Conservation (phyloP, 2,113 vertebrate species). For the Corydoras sp. region DNA sequence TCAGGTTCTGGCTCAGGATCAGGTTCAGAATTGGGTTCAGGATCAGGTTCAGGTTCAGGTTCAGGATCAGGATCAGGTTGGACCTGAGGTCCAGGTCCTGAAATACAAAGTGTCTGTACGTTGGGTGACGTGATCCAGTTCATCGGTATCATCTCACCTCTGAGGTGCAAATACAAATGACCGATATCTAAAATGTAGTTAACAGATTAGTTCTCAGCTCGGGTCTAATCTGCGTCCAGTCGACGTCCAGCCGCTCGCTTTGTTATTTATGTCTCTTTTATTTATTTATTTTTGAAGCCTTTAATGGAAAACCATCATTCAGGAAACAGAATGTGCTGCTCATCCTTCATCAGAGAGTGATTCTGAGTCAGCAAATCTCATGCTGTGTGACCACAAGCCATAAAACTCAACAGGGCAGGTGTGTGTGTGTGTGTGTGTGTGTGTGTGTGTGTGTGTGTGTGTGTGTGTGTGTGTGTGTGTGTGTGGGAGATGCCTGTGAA, state of each 20-base stretch:
- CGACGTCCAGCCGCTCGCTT: not conserved
- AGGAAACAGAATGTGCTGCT: slow-evolving; percentile 1
- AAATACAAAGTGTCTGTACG: too few relatives aligned
- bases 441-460: slow-evolving; percentile 8
- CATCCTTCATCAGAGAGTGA: slow-evolving; percentile 7
- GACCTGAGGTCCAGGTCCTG: too few relatives aligned
- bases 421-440: slow-evolving; percentile 11
- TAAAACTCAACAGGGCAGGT: slow-evolving; percentile 1
- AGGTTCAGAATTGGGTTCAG: too few relatives aligned
- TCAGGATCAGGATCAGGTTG: too few relatives aligned
- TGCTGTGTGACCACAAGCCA: slow-evolving; percentile 2
- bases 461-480: slow-evolving; percentile 4
- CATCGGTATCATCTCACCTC: too few relatives aligned
- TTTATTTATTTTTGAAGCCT: not conserved
- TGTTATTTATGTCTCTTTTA: not conserved
- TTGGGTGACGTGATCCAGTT: too few relatives aligned
- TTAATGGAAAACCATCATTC: slow-evolving; percentile 1
- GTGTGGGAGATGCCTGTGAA: not conserved
- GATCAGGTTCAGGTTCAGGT: too few relatives aligned
- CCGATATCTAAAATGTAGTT: too few relatives aligned
- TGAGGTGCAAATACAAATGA: too few relatives aligned
- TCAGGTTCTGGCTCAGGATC: too few relatives aligned
- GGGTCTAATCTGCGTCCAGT: too few relatives aligned
- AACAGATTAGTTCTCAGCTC: too few relatives aligned
- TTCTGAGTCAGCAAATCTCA: slow-evolving; percentile 21